phyloP scores from a whole-genome alignment of 2,797 vertebrate genomes.

The Lacerta viridis region DNA sequence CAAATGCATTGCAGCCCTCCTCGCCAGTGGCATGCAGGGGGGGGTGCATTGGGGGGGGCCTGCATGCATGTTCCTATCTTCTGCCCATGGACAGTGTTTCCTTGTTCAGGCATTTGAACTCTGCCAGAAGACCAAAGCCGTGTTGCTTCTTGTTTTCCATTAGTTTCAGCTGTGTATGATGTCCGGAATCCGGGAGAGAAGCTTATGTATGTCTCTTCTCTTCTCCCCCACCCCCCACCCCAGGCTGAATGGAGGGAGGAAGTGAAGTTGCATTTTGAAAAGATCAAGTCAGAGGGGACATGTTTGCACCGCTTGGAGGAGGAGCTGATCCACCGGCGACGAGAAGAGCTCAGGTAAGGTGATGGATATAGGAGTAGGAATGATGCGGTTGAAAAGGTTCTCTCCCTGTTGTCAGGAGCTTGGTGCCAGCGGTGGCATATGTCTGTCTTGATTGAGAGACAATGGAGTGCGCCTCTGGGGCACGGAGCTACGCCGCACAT shows the following conservation, averaged over 20 bases:
- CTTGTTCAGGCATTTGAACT: neutral
- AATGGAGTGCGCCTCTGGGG: too few species aligned
- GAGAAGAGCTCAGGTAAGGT: conserved; percentile 93
- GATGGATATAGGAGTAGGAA: neutral
- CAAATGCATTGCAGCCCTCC: neutral
- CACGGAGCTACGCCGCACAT: too few species aligned
- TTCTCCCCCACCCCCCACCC: neutral
- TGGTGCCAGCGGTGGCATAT: too few species aligned
- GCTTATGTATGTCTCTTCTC: neutral
- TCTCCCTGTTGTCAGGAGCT: too few species aligned
- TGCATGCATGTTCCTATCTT: neutral
- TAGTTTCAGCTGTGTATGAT: neutral
- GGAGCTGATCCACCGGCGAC: conserved; percentile 92
- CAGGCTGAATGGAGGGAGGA: conserved; percentile 96
- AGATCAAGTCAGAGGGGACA: conserved; percentile 97
- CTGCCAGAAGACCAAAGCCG: neutral
- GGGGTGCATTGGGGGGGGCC: too few species aligned
- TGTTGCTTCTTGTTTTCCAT: neutral
- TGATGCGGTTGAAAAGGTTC: neutral
- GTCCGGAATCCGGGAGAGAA: neutral
- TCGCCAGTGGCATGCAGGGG: neutral
- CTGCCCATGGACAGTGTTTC: neutral
- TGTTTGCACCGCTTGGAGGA: conserved; percentile 97
- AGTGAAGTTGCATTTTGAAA: conserved; percentile 96
- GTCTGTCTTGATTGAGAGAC: too few species aligned